Conservation (phyloP, 2,888 invertebrate species). For the Carabus problematicus region DNA sequence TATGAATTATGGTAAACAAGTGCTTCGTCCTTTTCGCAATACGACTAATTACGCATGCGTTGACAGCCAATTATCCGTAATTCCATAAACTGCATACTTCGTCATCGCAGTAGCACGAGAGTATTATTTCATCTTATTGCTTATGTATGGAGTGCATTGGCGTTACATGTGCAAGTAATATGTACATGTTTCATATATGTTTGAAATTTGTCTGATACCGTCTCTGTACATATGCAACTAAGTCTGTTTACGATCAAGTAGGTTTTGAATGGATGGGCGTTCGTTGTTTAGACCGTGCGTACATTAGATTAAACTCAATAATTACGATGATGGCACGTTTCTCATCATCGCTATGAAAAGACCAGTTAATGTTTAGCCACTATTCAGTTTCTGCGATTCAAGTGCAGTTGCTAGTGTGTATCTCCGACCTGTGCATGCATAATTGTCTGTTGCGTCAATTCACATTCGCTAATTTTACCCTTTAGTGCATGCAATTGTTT, state of each 20-base stretch:
- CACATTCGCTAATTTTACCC: too few species aligned
- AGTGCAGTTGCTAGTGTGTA: too few species aligned
- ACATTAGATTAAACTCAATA: conserved; percentile 32
- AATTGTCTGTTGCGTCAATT: too few species aligned
- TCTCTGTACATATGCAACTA: too few species aligned
- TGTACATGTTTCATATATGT: too few species aligned
- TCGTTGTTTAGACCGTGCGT: conserved; percentile 14
- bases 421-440: too few species aligned
- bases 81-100: conserved; percentile 11
- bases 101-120: neutral
- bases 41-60: conserved; percentile 5
- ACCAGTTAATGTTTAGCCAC: conserved; percentile 8
- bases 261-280: conserved; percentile 10
- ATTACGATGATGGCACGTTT: conserved; percentile 25
- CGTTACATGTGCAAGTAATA: neutral
- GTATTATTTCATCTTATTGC: conserved; percentile 3
- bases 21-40: neutral
- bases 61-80: conserved; percentile 14
- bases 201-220: too few species aligned
- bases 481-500: too few species aligned
- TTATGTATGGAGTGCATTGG: conserved; percentile 5
- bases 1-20: too few species aligned
- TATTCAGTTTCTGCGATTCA: neutral
- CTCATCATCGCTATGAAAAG: conserved; percentile 39
- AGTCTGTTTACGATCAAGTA: conserved; percentile 3